Base-by-base conservation (phyloP, 2,888 invertebrate genomes). In the Pristionchus fissidentatus region DNA sequence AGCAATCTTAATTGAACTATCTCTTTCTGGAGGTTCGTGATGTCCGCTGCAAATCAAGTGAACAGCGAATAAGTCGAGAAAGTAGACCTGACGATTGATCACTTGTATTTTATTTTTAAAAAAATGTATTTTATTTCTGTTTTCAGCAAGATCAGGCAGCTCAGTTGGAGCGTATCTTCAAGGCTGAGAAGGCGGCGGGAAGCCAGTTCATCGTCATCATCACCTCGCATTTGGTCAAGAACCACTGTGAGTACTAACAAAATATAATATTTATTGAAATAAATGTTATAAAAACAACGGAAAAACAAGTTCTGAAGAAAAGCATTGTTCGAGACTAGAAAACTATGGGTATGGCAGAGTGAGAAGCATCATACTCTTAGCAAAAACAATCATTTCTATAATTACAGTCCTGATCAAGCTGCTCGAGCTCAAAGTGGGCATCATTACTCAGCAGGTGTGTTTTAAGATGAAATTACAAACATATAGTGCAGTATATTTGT, bases 391-490 rank as follows among this genome's bases (percentile, higher is more conserved):
- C 26, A 75, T 15, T 10, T 13, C 22, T 15, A 8, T 3, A 22
- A 35, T 32, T 79, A 22, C 57, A 79, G 79, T 3, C 1, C n/a
- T 41, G 13, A 35, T 79, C 22, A 81, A 81, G 46, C 5, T 19
- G 0, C 5, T 49, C 15, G 80, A 81, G 62, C 13, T 38, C 32
- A 41, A 46, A 32, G 15, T 43, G 22, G 62, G 41, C 10, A 19
- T 81, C 62, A 32, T 62, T 46, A 62, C 62, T 10, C 38, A 81
- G 80, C 80, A 81, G 80, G 41, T 49, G 3, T 38, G 35, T 22
- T 66, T 66, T 66, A n/a, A n/a, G n/a, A n/a, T n/a, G n/a, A n/a
- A n/a, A n/a, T n/a, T n/a, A n/a, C n/a, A n/a, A n/a, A n/a, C n/a
- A n/a, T n/a, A n/a, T n/a, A n/a, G n/a, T n/a, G n/a, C n/a, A n/a